phyloP scores from a whole-genome alignment of 2,797 vertebrate species.

The Iguana delicatissima region DNA sequence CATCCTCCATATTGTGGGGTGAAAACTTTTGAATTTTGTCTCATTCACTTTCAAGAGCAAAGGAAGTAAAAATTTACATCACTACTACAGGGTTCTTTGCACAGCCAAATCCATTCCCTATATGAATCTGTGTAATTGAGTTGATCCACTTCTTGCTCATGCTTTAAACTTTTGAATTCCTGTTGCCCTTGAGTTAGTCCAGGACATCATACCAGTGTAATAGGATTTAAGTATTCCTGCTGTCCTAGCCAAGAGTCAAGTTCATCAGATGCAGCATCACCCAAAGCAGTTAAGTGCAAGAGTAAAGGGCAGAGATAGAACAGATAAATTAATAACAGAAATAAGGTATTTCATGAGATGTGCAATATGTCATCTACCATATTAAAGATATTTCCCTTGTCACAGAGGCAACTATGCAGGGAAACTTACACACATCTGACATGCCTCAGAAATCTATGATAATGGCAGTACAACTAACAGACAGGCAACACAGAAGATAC shows the following conservation, averaged over 20 bases:
- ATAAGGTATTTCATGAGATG: background rate
- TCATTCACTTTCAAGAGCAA: no score
- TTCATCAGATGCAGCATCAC: background rate
- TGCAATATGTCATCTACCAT: background rate
- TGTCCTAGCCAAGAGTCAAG: background rate
- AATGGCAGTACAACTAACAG: background rate
- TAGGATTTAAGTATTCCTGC: background rate
- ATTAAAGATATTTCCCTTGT: background rate
- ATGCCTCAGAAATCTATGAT: background rate
- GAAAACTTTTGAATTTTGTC: no score
- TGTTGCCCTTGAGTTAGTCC: background rate
- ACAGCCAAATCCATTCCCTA: background rate
- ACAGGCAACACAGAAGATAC: background rate
- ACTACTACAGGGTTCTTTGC: background rate
- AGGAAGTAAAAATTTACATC: background rate
- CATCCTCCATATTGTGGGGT: no score
- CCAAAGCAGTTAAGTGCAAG: background rate
- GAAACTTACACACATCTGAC: background rate
- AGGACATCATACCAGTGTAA: background rate
- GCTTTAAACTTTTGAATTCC: background rate
- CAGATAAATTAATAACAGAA: background rate
- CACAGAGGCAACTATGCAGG: background rate
- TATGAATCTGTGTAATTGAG: background rate
- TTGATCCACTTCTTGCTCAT: background rate
- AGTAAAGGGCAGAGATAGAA: background rate